phyloP scores from a whole-genome alignment of 23 tunicate species.

The Ciona savignyi region DNA sequence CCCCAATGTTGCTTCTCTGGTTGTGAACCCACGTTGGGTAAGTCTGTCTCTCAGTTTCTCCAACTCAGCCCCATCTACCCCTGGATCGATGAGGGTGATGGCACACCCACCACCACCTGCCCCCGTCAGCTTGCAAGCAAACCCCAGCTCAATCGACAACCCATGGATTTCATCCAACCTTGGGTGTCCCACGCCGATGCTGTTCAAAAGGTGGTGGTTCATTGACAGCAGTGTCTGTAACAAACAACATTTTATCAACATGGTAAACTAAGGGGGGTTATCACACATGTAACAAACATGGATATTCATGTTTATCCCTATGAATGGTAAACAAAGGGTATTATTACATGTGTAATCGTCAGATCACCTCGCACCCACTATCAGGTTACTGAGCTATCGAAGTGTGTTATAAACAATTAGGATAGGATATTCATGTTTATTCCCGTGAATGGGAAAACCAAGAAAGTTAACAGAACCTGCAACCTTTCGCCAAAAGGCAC shows the following conservation, averaged over 20 bases:
- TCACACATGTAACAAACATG: too few relatives aligned
- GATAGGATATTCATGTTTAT: too few relatives aligned
- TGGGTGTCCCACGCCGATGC: constrained; percentile 84
- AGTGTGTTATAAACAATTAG: too few relatives aligned
- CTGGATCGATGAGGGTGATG: constrained; percentile 30
- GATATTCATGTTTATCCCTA: too few relatives aligned
- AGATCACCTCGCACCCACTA: too few relatives aligned
- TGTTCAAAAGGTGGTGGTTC: constrained; percentile 65
- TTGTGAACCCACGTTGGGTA: background rate
- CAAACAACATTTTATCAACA: background rate
- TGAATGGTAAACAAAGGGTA: too few relatives aligned
- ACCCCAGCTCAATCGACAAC: constrained; percentile 32
- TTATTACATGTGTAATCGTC: too few relatives aligned
- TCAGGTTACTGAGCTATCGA: too few relatives aligned
- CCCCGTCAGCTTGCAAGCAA: constrained; percentile 90
- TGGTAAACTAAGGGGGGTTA: background rate
- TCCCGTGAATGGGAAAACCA: too few relatives aligned
- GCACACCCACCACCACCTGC: constrained; percentile 99
- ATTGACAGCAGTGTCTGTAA: constrained; percentile 43
- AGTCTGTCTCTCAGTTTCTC: constrained; percentile 1
- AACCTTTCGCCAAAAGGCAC: too few relatives aligned
- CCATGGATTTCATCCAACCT: constrained; percentile 42
- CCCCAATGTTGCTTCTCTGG: constrained; percentile 15
- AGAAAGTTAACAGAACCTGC: too few relatives aligned
- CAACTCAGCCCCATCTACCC: background rate